Evolutionary conservation across 2,113 vertebrate genomes (phyloP), one percentile per base, ranked within the genome.

Genomic region (Poecilia latipinna): DNA sequence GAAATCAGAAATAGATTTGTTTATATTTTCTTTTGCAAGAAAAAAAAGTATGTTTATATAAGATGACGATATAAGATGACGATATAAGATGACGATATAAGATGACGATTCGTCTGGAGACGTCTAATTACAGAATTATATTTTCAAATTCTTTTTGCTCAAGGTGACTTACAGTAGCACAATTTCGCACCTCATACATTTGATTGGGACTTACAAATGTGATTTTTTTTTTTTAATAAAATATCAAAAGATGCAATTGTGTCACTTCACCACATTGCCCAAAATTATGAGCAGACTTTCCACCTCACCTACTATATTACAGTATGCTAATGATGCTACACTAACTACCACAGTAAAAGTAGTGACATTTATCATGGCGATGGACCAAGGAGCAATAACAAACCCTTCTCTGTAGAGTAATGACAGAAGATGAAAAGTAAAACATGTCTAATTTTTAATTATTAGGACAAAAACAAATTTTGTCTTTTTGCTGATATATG

Each of bases 211-310:
- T 35, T 65, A n/a, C 75, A 39, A 8, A 6, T 71, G 83, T 75
- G 24, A 89, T 87, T 88, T 90, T 63, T 87, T 88, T 90, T 63
- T 54, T 63, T 60, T 65, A 69, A 70, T 60, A 67, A 69, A 70
- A 86, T 89, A 86, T 91, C 85, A 85, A 90, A 89, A 85, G 82
- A 85, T 77, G 68, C 64, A 57, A 87, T 70, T 78, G 70, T 70
- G 0, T 83, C 72, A 85, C 88, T 88, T 78, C 68, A 70, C 82
- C 67, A 67, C 61, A 65, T 22, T 17, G 75, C 72, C 74, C 79
- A 79, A 66, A 35, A 80, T 83, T 77, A 81, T 51, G 68, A 74
- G 65, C 68, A 8, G 31, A 83, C 75, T 84, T 75, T 74, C 63
- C 83, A 48, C 62, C 80, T 82, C 72, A 39, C 60, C 67, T 73